These are phyloP conservation scores for Horisme vitalbata DNA, from an alignment of 2,888 invertebrate genomes.

Conservation along the genomic window DNA sequence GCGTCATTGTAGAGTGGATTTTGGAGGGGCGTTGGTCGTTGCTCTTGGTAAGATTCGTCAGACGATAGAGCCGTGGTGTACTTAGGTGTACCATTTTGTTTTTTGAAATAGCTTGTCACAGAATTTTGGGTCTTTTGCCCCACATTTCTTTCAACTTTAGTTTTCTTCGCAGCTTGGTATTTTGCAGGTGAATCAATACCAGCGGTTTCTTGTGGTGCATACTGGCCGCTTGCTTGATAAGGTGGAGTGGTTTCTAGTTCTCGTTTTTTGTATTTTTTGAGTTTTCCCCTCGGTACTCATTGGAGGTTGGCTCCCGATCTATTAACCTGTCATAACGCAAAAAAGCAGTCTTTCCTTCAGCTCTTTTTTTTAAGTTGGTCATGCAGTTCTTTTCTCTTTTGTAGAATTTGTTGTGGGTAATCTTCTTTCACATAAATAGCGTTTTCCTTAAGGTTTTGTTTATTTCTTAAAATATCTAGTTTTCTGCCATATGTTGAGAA, in stretches of 20 bases:
- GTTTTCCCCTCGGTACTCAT: neutral
- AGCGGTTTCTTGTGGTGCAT: neutral
- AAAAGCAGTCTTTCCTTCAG: neutral
- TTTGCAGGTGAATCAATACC: neutral
- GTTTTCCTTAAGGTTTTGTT: neutral
- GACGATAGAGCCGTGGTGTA: neutral
- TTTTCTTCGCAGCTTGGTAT: neutral
- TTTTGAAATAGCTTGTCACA: neutral
- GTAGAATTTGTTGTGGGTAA: neutral
- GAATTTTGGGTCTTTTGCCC: neutral
- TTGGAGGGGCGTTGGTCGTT: neutral
- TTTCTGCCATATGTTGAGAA: neutral
- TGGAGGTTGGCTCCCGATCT: neutral
- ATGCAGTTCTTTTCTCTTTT: neutral
- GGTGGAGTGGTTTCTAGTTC: neutral
- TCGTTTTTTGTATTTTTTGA: neutral
- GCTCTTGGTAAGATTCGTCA: neutral
- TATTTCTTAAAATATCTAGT: neutral
- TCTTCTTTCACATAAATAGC: conserved; percentile 2
- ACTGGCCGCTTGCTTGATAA: neutral
- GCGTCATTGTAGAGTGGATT: neutral
- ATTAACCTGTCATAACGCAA: neutral
- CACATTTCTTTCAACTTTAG: neutral
- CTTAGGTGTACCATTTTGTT: neutral
- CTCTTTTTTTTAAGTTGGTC: conserved; percentile 2